phyloP scores from a whole-genome alignment of 2,113 vertebrate species.

The Brachyistius frenatus region DNA sequence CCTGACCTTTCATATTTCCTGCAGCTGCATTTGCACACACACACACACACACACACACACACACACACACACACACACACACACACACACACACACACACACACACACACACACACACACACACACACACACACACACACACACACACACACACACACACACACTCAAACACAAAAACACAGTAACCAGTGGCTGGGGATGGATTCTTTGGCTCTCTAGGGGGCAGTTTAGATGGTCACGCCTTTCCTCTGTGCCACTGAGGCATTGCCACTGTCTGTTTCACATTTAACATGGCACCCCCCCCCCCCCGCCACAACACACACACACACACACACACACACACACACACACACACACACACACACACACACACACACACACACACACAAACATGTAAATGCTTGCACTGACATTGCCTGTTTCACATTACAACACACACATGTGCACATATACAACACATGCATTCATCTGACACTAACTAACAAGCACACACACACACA shows the following conservation, averaged over 20 bases:
- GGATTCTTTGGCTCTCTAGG: slow-evolving; percentile 69
- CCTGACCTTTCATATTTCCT: slow-evolving; percentile 41
- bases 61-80: not conserved
- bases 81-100: not conserved
- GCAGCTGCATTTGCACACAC: slow-evolving; percentile 35
- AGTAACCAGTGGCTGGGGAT: slow-evolving; percentile 41
- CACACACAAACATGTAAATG: slow-evolving; percentile 35
- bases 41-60: slow-evolving; percentile 14
- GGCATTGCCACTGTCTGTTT: slow-evolving; percentile 79
- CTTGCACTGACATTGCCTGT: slow-evolving; percentile 72
- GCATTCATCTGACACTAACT: slow-evolving; percentile 57
- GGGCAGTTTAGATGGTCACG: slow-evolving; percentile 75
- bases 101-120: not conserved
- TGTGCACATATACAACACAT: slow-evolving; percentile 45
- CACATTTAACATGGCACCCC: slow-evolving; percentile 70
- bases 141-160: not conserved
- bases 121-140: slow-evolving; percentile 26
- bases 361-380: slow-evolving; percentile 1
- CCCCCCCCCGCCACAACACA: not conserved
- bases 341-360: slow-evolving; percentile 27
- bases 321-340: slow-evolving; percentile 9
- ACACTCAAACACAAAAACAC: not conserved
- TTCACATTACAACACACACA: slow-evolving; percentile 72
- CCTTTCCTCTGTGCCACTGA: slow-evolving; percentile 70
- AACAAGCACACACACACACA: slow-evolving; percentile 59